Evolutionary conservation across 1,140 invertebrate genomes (phyloP), one percentile per base, ranked within the genome.

Genomic region (Philopotamus ludificatus): DNA sequence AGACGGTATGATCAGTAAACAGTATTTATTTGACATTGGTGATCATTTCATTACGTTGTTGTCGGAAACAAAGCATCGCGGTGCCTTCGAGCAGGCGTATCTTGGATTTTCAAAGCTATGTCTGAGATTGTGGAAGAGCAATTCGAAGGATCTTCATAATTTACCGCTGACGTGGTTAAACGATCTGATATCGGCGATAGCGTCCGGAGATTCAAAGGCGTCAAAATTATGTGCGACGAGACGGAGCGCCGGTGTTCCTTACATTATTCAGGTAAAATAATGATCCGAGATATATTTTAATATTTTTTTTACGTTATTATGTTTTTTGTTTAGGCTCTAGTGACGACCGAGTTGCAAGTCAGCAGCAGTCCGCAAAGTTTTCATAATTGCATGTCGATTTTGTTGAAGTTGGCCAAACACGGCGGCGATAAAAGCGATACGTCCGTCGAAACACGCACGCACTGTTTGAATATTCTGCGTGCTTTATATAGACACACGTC

Each of bases 81-180:
- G 95, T 2, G 95, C 95, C 41, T 97, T 97, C 80, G 95, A 98
- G 76, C 91, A 97, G 78, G 92, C 92, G 3, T 94, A 94, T 76
- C 85, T 94, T 60, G 95, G 93, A 3, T 97, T 97, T 79, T 85
- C 83, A 16, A 85, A 87, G 71, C 77, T 96, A 28, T 89, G 90
- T 59, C 73, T 74, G 3, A 79, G 79, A 42, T 66, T 85, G 34
- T 85, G 79, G 80, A 81, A 79, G 4, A 81, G 79, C 68, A 73
- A 79, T 1, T 71, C 75, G 26, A 28, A 73, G n/a, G 70, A 74
- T 0, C 72, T 94, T 10, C 85, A 88, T 70, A 71, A 80, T 39
- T 75, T 92, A 28, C 91, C 92, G 3, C 75, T 77, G 26, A 70
- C 78, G 21, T 95, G 93, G 91, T 73, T 96, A 20, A 71, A 83